These are phyloP conservation scores for Salpingus planirostris DNA, from an alignment of 2,888 invertebrate species.

Conservation along the genomic window DNA sequence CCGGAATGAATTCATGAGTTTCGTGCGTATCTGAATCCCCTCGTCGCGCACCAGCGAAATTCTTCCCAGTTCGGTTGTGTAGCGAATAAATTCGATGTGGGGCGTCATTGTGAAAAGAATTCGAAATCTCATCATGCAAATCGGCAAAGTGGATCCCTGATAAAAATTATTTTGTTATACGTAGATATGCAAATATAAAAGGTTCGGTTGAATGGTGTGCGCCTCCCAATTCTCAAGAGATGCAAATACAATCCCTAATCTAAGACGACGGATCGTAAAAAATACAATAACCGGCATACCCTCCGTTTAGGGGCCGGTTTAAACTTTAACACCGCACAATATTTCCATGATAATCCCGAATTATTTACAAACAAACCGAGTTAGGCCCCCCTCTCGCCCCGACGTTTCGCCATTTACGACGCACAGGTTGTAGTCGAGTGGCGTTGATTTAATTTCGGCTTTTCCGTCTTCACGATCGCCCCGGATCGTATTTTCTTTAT, in stretches of 20 bases:
- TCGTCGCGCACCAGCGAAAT: too few species aligned
- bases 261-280: conserved; percentile 31
- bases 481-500: conserved; percentile 3
- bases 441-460: conserved; percentile 5
- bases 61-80: too few species aligned
- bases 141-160: too few species aligned
- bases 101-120: too few species aligned
- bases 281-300: conserved; percentile 28
- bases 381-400: too few species aligned
- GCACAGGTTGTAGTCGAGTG: neutral
- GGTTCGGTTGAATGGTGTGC: conserved; percentile 33
- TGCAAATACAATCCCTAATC: conserved; percentile 29
- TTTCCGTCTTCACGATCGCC: neutral
- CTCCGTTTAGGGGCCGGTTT: conserved; percentile 6
- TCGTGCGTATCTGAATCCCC: too few species aligned
- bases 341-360: conserved; percentile 3
- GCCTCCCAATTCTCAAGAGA: conserved; percentile 28
- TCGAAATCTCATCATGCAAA: too few species aligned
- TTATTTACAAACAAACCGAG: conserved; percentile 7
- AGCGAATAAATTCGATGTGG: too few species aligned
- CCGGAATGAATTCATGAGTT: too few species aligned
- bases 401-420: neutral
- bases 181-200: conserved; percentile 38
- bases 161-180: conserved; percentile 31
- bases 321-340: conserved; percentile 7